These are phyloP conservation scores for Holothuria scabra DNA, from an alignment of 53 echinoderm and acorn worm genomes.

Conservation along the genomic window DNA sequence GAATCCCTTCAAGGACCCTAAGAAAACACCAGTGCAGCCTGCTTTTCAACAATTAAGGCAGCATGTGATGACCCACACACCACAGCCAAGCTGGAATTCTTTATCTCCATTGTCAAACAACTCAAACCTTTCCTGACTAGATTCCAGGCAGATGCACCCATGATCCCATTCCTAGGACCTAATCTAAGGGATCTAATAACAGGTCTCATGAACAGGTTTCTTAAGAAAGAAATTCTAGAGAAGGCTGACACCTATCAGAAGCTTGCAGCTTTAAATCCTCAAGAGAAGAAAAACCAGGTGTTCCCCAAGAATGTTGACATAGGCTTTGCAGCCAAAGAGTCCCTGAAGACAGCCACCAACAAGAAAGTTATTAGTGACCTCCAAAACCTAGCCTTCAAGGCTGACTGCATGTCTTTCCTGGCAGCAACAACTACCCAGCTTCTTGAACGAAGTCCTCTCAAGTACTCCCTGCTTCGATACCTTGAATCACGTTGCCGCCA, in stretches of 20 bases:
- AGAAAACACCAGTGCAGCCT: conserved; percentile 1
- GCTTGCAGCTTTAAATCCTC: background rate
- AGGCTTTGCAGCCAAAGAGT: conserved; percentile 7
- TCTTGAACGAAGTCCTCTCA: background rate
- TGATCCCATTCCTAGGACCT: background rate
- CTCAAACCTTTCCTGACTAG: conserved; percentile 4
- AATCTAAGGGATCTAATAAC: background rate
- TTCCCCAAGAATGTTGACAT: conserved; percentile 9
- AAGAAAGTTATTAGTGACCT: conserved; percentile 7
- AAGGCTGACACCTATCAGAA: background rate
- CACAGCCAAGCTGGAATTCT: conserved; percentile 14
- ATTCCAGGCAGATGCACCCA: conserved; percentile 1
- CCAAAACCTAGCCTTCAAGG: background rate
- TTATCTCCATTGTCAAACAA: background rate
- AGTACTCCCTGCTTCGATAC: conserved; percentile 3
- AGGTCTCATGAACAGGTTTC: conserved; percentile 8
- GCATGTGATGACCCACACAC: background rate
- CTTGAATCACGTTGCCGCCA: background rate
- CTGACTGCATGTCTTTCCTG: conserved; percentile 7
- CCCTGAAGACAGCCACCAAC: conserved; percentile 11
- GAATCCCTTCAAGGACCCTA: background rate
- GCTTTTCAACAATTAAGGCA: conserved; percentile 16
- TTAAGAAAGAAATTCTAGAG: background rate
- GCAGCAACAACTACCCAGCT: background rate
- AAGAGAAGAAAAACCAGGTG: background rate